Conservation (phyloP, 2,888 invertebrate genomes). For the Heteromurus nitidus region DNA sequence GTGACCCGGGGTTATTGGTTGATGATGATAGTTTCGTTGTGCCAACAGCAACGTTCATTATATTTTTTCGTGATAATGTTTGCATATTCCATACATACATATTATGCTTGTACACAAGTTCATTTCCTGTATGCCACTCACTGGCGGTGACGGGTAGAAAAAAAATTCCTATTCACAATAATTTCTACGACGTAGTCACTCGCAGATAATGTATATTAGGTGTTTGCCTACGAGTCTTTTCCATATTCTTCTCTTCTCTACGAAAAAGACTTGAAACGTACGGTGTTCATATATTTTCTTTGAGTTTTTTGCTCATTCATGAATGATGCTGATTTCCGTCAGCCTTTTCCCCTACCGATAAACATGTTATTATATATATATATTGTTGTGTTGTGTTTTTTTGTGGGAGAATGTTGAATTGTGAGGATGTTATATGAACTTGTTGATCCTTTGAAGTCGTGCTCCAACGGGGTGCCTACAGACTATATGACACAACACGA, state of each 20-base stretch:
- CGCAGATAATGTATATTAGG: too few species aligned
- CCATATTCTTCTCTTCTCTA: neutral
- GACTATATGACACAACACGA: neutral
- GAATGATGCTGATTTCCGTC: neutral
- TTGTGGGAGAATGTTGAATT: conserved; percentile 1
- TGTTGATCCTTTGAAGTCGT: conserved; percentile 3
- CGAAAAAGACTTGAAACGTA: neutral
- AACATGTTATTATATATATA: neutral
- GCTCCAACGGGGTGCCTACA: neutral
- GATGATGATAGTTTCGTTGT: conserved; percentile 27
- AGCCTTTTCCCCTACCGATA: neutral
- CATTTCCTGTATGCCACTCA: conserved; percentile 27
- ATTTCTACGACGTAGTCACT: neutral
- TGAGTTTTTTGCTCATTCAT: neutral
- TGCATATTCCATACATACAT: neutral
- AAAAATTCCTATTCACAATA: neutral
- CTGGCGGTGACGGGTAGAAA: neutral
- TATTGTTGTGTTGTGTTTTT: neutral
- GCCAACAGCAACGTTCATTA: conserved; percentile 29
- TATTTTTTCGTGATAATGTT: conserved; percentile 17
- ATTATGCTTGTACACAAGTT: conserved; percentile 20
- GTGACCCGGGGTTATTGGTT: conserved; percentile 47
- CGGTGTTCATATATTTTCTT: neutral
- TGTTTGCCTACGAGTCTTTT: neutral
- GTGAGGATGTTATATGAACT: neutral